Base-by-base conservation (phyloP, 2,888 invertebrate species). In the Ernsta delagoae region DNA sequence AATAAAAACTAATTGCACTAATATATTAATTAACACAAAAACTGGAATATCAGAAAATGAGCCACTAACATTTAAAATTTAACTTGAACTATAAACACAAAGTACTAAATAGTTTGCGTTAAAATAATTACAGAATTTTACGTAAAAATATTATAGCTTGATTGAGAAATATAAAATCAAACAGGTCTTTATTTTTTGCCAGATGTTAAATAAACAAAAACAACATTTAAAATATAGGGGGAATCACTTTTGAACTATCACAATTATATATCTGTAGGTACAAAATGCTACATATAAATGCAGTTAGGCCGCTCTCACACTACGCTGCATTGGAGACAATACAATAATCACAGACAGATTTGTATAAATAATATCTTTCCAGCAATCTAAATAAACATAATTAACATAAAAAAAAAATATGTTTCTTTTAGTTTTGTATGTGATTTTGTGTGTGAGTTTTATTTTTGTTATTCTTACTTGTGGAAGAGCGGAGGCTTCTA, bases 211-310 rank as follows among this genome's bases (percentile, higher is more conserved):
- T 31, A 31, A 31, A 31, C 31, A 31, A 31, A 31, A 31, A 31
- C 31, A 31, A 31, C 31, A 31, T 31, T 31, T 31, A 31, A 31
- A 8, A 43, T 8, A 43, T 43, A 69, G 63, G 63, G 62, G 77
- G 71, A 75, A 72, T 79, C 69, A 69, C 69, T 73, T 74, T 78
- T 76, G 79, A 79, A 80, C 85, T 87, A 88, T 85, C 81, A 86
- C 83, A 84, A 79, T 79, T 79, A 79, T 43, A 31, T 9, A 39
- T 75, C 73, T 75, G 75, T 85, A 86, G 75, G 75, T 85, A 86
- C 80, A 85, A 86, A 88, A 87, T 86, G 84, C 86, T 87, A 86
- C 79, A 80, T 79, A 80, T 83, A 83, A 80, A 81, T 83, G 84
- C 84, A 77, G 81, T 81, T 80, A 80, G 70, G 70, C 70, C 73